Conservation (phyloP, 2,888 invertebrate species). For the Taphrorychus bicolor region DNA sequence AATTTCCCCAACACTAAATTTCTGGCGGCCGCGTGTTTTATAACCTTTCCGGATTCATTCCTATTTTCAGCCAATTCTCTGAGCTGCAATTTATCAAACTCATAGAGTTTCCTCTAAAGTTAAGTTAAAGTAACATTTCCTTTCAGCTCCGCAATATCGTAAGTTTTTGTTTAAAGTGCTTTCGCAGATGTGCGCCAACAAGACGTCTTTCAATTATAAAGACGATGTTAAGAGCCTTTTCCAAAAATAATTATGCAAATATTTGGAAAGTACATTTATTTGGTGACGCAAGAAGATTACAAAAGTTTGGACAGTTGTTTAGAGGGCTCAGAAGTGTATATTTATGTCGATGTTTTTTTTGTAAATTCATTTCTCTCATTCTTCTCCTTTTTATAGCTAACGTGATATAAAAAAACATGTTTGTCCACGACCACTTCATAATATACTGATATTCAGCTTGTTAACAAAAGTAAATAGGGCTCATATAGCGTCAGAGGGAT, state of each 20-base stretch:
- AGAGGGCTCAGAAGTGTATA: too few relatives aligned
- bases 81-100: slow-evolving; percentile 38
- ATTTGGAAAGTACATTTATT: not conserved
- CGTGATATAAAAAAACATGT: too few relatives aligned
- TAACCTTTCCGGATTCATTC: slow-evolving; percentile 31
- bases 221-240: slow-evolving; percentile 1
- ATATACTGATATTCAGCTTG: too few relatives aligned
- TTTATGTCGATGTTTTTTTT: too few relatives aligned
- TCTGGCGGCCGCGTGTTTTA: slow-evolving; percentile 30
- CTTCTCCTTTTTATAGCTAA: too few relatives aligned
- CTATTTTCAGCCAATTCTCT: slow-evolving; percentile 36
- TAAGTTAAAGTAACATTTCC: slow-evolving; percentile 35
- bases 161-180: slow-evolving; percentile 26
- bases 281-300: too few relatives aligned
- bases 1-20: too few relatives aligned
- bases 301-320: too few relatives aligned
- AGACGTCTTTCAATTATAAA: slow-evolving; percentile 11
- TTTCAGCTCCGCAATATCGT: slow-evolving; percentile 26
- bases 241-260: slow-evolving; percentile 3
- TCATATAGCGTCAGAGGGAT: too few relatives aligned
- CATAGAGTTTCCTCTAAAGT: slow-evolving; percentile 23
- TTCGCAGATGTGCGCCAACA: slow-evolving; percentile 12
- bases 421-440: too few relatives aligned
- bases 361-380: too few relatives aligned
- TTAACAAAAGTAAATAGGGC: too few relatives aligned